These are phyloP conservation scores for Myotis lucifugus DNA, from an alignment of 2,113 vertebrate genomes.

Conservation along the genomic window DNA sequence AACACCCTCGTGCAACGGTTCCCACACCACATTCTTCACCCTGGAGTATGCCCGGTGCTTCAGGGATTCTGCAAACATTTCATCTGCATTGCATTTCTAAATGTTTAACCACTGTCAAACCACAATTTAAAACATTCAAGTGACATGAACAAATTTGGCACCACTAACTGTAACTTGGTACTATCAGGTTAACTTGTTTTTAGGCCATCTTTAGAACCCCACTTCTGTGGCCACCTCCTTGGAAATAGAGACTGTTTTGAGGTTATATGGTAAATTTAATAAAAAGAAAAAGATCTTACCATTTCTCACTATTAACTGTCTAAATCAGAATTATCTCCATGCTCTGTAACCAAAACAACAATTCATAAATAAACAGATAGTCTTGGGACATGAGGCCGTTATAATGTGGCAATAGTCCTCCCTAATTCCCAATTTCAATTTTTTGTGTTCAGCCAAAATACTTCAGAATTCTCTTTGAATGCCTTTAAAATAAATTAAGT, in stretches of 20 bases:
- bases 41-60: background rate
- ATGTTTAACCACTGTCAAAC: background rate
- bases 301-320: background rate
- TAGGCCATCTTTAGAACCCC: background rate
- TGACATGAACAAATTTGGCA: background rate
- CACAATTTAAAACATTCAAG: background rate
- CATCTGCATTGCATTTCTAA: background rate
- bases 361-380: background rate
- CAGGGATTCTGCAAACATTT: background rate
- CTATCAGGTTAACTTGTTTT: background rate
- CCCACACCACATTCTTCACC: background rate
- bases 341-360: conserved; percentile 7
- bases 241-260: background rate
- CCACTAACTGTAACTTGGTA: background rate
- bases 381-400: background rate
- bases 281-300: background rate
- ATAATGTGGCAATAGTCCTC: background rate
- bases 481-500: conserved; percentile 34
- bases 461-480: background rate
- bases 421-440: background rate
- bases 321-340: background rate
- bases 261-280: background rate
- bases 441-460: background rate
- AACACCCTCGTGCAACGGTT: background rate
- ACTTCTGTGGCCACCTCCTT: background rate